Evolutionary conservation across 2,888 invertebrate species (phyloP), one percentile per base, ranked within the genome.

Genomic region (Barypeithes pellucidus): DNA sequence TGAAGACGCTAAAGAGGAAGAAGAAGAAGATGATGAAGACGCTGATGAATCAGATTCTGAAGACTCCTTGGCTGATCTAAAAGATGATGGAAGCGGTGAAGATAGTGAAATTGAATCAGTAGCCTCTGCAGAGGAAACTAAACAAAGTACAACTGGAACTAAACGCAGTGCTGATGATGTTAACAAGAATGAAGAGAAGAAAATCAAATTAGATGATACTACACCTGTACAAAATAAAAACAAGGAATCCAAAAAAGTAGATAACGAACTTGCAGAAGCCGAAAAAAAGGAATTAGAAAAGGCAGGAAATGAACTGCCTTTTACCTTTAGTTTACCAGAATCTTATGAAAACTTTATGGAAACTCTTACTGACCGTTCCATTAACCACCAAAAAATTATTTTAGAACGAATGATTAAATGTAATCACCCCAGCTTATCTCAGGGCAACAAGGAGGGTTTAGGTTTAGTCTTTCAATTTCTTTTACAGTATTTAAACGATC

Each of bases 361-460:
- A 78, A 82, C 93, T 66, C 84, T 97, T 16, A 83, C 87, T 59
- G 88, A 89, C 43, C 90, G 91, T 79, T 87, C 90, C 8, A 87
- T 90, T 1, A 86, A 89, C 12, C 90, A 94, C 80, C 93, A 95
- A 80, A 87, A 90, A 0, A 87, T 90, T 11, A 91, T 95, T 9
- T 83, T 97, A 57, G 93, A 94, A 81, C 90, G 95, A 80, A 91
- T 98, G 77, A 92, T 97, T 16, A 96, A 96, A 86, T 95, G 93
- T 81, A 94, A 95, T 86, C 94, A 97, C 85, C 95, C 95, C 1
- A 92, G 94, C 80, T 85, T 96, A 62, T 91, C 91, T 5, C 91
- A 91, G 77, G 91, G 91, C 14, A 97, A 97, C 82, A 94, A 94
- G 83, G 91, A 92, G 39, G 91, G 92, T 81, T 87, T 97, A 11